phyloP scores from a whole-genome alignment of 2,888 invertebrate species.

The Drosophila trichaetosa region DNA sequence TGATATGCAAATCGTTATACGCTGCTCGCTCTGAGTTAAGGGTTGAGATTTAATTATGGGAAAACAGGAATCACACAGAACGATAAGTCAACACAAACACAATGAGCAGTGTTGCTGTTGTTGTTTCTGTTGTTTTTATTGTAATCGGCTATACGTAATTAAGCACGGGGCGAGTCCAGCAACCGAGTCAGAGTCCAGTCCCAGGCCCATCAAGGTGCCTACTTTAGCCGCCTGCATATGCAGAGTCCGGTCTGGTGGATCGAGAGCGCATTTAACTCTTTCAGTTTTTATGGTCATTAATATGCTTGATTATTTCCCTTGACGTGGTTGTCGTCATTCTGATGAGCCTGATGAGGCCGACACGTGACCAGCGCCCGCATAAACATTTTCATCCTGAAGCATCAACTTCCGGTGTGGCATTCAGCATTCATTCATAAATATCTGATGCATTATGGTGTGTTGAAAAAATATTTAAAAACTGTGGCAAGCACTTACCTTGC shows the following conservation, averaged over 20 bases:
- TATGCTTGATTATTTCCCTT: constrained; percentile 83
- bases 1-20: constrained; percentile 47
- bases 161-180: constrained; percentile 66
- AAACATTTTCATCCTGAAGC: constrained; percentile 79
- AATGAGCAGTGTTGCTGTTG: constrained; percentile 16
- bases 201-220: constrained; percentile 53
- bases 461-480: constrained; percentile 67
- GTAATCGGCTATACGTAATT: constrained; percentile 81
- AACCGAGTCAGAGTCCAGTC: constrained; percentile 45
- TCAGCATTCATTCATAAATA: constrained; percentile 50
- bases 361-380: constrained; percentile 81
- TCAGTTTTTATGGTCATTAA: constrained; percentile 81
- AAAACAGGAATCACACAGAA: constrained; percentile 61
- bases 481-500: constrained; percentile 71
- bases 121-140: constrained; percentile 31
- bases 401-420: constrained; percentile 76
- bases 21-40: constrained; percentile 44
- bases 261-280: constrained; percentile 73
- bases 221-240: constrained; percentile 57
- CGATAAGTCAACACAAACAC: constrained; percentile 65
- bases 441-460: constrained; percentile 55
- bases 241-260: neutral
- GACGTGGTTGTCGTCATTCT: constrained; percentile 48
- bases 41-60: constrained; percentile 82
- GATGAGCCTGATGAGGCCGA: constrained; percentile 43